Percentiles rank a stretch among this genome's conserved stretches.
Conservation (phyloP, 2,113 vertebrate species). For the Neodon shergylaensis region DNA sequence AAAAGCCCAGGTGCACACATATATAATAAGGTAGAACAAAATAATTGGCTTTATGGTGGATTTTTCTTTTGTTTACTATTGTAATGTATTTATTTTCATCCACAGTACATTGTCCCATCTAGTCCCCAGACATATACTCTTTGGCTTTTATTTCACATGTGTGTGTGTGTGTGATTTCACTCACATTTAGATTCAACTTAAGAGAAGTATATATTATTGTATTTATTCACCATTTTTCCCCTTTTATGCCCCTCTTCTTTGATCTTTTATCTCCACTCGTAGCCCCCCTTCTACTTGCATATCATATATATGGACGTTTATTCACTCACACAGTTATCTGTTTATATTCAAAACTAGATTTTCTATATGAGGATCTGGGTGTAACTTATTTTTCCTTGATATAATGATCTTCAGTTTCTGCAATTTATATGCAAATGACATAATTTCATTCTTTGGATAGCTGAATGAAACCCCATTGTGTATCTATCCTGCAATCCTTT, state of each 20-base stretch:
- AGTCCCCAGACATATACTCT: background rate
- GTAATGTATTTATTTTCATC: background rate
- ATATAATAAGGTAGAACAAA: background rate
- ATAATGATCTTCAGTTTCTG: background rate
- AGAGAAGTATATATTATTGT: background rate
- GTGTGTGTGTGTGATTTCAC: background rate
- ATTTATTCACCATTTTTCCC: background rate
- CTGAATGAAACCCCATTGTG: background rate
- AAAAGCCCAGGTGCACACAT: background rate
- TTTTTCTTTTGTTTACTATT: background rate
- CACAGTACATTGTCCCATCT: background rate
- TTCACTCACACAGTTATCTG: background rate
- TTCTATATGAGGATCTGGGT: no score
- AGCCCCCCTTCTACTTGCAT: background rate
- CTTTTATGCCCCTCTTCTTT: no score
- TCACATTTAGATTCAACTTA: background rate
- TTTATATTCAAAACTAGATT: background rate
- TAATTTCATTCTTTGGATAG: background rate
- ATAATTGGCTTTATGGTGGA: background rate
- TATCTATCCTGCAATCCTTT: background rate
- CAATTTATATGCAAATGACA: slow-evolving; percentile 1
- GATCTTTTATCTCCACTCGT: no score
- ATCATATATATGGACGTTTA: background rate
- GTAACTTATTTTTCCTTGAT: background rate
- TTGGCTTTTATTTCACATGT: background rate